phyloP scores from a whole-genome alignment of 2,888 invertebrate species.

The Nomada ruficornis region DNA sequence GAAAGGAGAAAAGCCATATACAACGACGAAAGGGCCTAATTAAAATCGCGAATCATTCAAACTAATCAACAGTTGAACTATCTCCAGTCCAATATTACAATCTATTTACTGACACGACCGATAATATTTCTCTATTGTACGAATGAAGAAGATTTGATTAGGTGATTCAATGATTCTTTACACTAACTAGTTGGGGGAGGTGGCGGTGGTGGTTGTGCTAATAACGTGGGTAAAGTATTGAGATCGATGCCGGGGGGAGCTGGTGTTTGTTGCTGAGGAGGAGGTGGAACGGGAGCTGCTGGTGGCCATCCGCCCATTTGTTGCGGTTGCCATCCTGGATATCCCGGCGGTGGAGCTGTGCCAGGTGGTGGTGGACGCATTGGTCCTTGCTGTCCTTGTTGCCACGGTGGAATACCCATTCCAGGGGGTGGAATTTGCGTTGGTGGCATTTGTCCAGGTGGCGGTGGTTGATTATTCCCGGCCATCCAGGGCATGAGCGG shows the following conservation, averaged over 20 bases:
- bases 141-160: constrained; percentile 53
- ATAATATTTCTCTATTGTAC: constrained; percentile 52
- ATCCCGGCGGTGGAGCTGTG: constrained; percentile 80
- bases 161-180: constrained; percentile 36
- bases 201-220: constrained; percentile 90
- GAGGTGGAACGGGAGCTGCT: constrained; percentile 85
- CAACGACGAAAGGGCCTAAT: constrained; percentile 4
- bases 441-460: constrained; percentile 81
- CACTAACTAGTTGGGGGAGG: constrained; percentile 85
- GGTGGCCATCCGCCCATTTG: constrained; percentile 82
- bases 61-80: constrained; percentile 25
- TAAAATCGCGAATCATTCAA: constrained; percentile 31
- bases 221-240: constrained; percentile 85
- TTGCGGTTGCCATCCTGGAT: constrained; percentile 78
- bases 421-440: constrained; percentile 81
- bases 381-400: constrained; percentile 77
- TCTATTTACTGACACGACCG: constrained; percentile 47
- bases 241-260: constrained; percentile 86
- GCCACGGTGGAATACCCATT: constrained; percentile 83
- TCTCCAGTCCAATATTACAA: constrained; percentile 31
- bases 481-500: constrained; percentile 87
- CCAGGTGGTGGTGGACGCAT: constrained; percentile 83
- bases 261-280: constrained; percentile 84
- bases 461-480: constrained; percentile 84
- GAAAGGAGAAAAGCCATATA: constrained; percentile 19